A percentile compares a stretch with the other conserved stretches of the same genome.
Evolutionary conservation across 2,888 invertebrate genomes (phyloP).

Genomic region (Morpho achilles): DNA sequence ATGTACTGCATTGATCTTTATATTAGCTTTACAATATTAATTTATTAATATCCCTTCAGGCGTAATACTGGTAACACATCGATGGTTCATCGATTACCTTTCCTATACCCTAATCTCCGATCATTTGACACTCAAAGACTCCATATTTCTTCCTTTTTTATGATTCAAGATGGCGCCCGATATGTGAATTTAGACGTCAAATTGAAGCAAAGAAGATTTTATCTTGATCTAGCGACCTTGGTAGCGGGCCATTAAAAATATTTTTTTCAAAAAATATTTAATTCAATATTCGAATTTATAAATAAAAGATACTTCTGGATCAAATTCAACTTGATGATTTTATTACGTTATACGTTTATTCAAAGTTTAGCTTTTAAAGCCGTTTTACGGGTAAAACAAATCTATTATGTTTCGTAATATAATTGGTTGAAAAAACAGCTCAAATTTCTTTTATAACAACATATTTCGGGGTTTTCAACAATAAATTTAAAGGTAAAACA

Average conservation of each 20-base stretch:
- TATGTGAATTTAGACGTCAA: constrained; percentile 65
- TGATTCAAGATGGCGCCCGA: constrained; percentile 53
- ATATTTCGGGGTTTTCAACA: no score
- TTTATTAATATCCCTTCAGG: constrained; percentile 9
- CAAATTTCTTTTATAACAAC: no score
- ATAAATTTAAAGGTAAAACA: no score
- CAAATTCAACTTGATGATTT: no score
- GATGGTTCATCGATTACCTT: constrained; percentile 31
- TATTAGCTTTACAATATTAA: constrained; percentile 9
- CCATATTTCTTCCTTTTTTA: constrained; percentile 34
- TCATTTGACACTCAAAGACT: constrained; percentile 42
- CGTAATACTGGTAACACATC: constrained; percentile 28
- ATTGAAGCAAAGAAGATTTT: constrained; percentile 41
- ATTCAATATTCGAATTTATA: no score
- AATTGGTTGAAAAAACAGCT: no score
- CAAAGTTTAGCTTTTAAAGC: no score
- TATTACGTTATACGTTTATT: no score
- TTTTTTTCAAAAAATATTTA: no score
- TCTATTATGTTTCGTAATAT: no score
- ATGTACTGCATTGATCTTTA: constrained; percentile 10
- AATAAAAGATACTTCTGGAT: no score
- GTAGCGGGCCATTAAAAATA: constrained; percentile 24
- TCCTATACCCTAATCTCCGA: constrained; percentile 37
- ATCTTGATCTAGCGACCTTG: constrained; percentile 49
- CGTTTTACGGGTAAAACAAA: no score